Conservation (phyloP, 2,888 invertebrate species). For the Alentia gelatinosa region DNA sequence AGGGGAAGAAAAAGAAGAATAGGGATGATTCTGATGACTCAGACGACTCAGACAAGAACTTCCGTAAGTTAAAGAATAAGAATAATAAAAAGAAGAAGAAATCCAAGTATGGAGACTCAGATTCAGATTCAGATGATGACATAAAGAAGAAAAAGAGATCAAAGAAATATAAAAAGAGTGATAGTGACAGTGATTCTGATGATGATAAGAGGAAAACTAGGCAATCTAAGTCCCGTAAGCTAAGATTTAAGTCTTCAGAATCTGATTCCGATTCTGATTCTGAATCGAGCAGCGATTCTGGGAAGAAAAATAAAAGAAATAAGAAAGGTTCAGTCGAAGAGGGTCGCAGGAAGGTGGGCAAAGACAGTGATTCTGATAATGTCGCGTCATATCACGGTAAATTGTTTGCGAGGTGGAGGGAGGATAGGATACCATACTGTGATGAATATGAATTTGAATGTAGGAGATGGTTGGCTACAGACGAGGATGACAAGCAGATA, state of each 20-base stretch:
- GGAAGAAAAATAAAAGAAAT: slow-evolving; percentile 7
- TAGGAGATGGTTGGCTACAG: slow-evolving; percentile 45
- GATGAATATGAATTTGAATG: slow-evolving; percentile 53
- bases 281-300: slow-evolving; percentile 13
- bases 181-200: not conserved
- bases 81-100: not conserved
- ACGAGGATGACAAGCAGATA: slow-evolving; percentile 49
- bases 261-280: slow-evolving; percentile 11
- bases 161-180: not conserved
- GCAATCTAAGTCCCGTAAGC: not conserved
- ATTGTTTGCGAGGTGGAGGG: slow-evolving; percentile 32
- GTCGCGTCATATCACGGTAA: slow-evolving; percentile 28
- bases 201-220: not conserved
- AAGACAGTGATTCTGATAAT: slow-evolving; percentile 36
- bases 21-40: not conserved
- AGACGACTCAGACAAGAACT: not conserved
- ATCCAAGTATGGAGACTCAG: not conserved
- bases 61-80: not conserved
- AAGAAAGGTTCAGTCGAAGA: not conserved
- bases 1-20: not conserved
- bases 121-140: not conserved
- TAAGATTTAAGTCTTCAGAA: not conserved
- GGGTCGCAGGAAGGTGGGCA: not conserved
- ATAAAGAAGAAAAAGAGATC: slow-evolving; percentile 32
- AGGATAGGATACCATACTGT: slow-evolving; percentile 58